Conservation (phyloP, 2,888 invertebrate species). For the Onthophagus sagittarius region DNA sequence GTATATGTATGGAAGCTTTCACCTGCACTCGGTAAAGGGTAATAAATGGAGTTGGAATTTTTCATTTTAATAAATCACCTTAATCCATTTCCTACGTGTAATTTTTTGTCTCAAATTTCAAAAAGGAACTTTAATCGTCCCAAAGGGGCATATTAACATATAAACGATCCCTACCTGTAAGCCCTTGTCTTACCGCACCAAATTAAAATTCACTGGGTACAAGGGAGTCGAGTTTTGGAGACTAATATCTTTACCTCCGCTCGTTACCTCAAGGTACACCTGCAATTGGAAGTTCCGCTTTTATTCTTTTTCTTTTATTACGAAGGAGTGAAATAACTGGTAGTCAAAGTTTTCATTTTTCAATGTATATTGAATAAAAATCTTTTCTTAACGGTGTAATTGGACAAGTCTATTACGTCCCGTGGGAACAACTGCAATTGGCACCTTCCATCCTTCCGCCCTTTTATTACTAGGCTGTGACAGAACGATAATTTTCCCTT, state of each 20-base stretch:
- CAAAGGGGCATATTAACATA: not conserved
- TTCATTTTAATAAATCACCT: not conserved
- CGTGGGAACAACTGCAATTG: not conserved
- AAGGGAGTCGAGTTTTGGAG: not conserved
- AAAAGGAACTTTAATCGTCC: not conserved
- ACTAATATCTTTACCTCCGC: not conserved
- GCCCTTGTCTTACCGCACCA: not conserved
- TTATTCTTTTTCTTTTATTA: not conserved
- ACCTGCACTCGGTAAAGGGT: not conserved
- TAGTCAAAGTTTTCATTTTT: too few relatives aligned
- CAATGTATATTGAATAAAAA: too few relatives aligned
- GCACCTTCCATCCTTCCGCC: not conserved
- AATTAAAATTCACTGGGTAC: not conserved
- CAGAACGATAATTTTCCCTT: too few relatives aligned
- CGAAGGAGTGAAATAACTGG: too few relatives aligned
- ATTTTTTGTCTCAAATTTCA: not conserved
- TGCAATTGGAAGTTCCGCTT: not conserved
- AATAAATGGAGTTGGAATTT: not conserved
- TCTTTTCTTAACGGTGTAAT: too few relatives aligned
- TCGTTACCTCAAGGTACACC: not conserved
- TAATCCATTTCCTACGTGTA: not conserved
- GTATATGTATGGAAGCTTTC: not conserved
- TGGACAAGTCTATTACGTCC: not conserved
- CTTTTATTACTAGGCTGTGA: not conserved
- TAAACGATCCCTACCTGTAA: not conserved